Evolutionary conservation across 2,113 vertebrate species (phyloP).

Genomic region (Otus sunia): DNA sequence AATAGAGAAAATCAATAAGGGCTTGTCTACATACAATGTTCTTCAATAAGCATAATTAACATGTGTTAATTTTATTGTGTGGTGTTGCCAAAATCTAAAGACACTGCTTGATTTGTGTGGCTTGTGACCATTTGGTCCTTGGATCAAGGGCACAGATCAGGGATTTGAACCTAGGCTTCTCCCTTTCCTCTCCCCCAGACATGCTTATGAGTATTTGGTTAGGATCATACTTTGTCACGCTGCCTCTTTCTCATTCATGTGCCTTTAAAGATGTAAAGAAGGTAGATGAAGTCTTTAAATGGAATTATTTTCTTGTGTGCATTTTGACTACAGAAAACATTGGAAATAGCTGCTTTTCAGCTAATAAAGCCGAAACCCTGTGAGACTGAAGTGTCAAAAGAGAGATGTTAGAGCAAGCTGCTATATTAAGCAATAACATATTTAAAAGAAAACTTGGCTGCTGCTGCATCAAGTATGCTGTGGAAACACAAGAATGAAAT

Average conservation of each 20-base stretch:
- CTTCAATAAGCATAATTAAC: neutral
- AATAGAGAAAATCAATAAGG: neutral
- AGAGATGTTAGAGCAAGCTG: neutral
- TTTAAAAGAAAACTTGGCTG: conserved; percentile 1
- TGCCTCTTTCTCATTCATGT: neutral
- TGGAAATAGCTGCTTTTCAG: neutral
- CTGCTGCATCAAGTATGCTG: neutral
- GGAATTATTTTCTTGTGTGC: neutral
- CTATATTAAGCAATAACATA: neutral
- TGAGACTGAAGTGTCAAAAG: conserved; percentile 2
- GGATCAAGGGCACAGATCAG: neutral
- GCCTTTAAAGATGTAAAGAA: neutral
- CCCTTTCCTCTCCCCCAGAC: neutral
- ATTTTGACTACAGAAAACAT: neutral
- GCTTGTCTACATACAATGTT: neutral
- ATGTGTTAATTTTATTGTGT: neutral
- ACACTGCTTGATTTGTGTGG: neutral
- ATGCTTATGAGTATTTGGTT: neutral
- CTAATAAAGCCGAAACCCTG: neutral
- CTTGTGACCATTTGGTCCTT: neutral
- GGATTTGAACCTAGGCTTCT: neutral
- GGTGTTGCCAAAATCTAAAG: neutral
- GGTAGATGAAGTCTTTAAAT: neutral
- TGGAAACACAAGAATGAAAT: neutral
- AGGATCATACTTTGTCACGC: neutral